These are phyloP conservation scores for Megalonaias nervosa DNA, from an alignment of 1,140 invertebrate species.

Conservation along the genomic window DNA sequence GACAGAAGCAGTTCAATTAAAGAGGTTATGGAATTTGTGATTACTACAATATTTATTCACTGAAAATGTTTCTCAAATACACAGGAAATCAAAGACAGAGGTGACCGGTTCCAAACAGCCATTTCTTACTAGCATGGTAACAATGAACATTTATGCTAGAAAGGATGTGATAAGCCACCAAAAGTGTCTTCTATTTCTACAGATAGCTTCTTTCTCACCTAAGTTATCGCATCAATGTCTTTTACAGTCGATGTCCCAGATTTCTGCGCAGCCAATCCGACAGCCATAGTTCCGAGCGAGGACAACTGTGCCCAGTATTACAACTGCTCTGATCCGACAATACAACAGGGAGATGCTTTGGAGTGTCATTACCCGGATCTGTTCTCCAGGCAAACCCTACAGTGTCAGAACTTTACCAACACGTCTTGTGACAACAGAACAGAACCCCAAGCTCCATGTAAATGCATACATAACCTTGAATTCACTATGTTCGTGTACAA, in stretches of 20 bases:
- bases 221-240: not conserved
- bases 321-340: slow-evolving; percentile 40
- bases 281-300: slow-evolving; percentile 30
- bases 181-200: no score
- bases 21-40: no score
- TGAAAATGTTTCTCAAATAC: not conserved
- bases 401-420: slow-evolving; percentile 43
- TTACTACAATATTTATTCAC: not conserved
- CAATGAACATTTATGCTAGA: not conserved
- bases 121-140: slow-evolving; percentile 2
- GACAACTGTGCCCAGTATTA: slow-evolving; percentile 60
- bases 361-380: slow-evolving; percentile 50
- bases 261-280: slow-evolving; percentile 36
- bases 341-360: not conserved
- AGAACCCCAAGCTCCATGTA: slow-evolving; percentile 55
- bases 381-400: slow-evolving; percentile 35
- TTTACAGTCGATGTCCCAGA: slow-evolving; percentile 34
- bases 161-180: no score
- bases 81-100: not conserved
- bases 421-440: slow-evolving; percentile 46
- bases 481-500: no score
- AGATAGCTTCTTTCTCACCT: not conserved
- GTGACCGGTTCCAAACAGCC: slow-evolving; percentile 6
- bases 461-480: not conserved
- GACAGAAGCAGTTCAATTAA: no score